A percentile compares a stretch with the other conserved stretches of the same genome.
phyloP scores from a whole-genome alignment of 2,888 invertebrate genomes.

The Leistus spinibarbis region DNA sequence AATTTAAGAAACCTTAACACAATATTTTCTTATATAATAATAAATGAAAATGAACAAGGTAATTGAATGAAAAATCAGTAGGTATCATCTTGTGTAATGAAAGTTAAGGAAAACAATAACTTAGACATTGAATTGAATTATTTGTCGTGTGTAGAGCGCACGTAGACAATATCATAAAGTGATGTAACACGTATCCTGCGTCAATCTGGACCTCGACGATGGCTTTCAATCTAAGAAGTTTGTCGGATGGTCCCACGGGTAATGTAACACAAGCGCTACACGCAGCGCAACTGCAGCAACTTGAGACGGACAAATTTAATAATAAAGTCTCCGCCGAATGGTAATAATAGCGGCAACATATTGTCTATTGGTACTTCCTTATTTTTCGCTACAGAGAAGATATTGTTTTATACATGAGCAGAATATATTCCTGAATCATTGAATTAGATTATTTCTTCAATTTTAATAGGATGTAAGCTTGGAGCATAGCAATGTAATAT shows the following conservation, averaged over 20 bases:
- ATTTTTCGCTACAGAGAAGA: not conserved
- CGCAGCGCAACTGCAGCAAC: not conserved
- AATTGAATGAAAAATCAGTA: not conserved
- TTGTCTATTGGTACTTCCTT: not conserved
- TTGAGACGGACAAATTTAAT: not conserved
- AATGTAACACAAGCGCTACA: not conserved
- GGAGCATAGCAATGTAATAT: not conserved
- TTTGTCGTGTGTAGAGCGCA: not conserved
- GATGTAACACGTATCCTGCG: not conserved
- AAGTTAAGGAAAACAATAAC: not conserved
- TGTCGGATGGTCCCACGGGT: not conserved
- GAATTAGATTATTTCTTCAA: not conserved
- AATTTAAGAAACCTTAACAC: no score
- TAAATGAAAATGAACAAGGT: no score
- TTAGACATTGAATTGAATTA: not conserved
- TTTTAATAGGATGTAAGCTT: not conserved
- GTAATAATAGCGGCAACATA: not conserved
- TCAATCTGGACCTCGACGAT: not conserved
- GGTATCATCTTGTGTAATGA: not conserved
- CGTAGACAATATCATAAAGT: not conserved
- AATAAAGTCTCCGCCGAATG: not conserved
- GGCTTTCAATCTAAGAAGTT: not conserved
- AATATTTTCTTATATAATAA: no score
- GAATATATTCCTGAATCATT: not conserved
- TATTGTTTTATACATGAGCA: not conserved